These are phyloP conservation scores for Corythornis vintsioides DNA, from an alignment of 2,113 vertebrate genomes.

Conservation along the genomic window DNA sequence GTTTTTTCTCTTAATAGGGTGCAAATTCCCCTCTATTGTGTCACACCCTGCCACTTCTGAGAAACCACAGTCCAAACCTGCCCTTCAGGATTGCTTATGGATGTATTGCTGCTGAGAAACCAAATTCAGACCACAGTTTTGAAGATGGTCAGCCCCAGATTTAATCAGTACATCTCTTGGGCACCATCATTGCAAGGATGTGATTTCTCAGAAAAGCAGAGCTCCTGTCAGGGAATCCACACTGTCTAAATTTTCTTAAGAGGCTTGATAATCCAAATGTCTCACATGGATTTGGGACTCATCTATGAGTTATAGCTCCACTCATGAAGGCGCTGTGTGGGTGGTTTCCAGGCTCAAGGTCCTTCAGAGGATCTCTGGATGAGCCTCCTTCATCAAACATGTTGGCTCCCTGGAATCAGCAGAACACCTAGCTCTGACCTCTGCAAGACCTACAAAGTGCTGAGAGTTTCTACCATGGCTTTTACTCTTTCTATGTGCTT, in stretches of 20 bases:
- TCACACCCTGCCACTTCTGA: neutral
- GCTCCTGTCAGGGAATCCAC: neutral
- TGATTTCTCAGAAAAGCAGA: neutral
- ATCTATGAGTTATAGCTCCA: neutral
- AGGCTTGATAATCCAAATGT: neutral
- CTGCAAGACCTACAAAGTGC: neutral
- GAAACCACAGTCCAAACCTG: neutral
- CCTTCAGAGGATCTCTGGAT: neutral
- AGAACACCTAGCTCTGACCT: neutral
- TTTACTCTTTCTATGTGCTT: neutral
- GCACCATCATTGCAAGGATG: neutral
- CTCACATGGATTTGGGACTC: neutral
- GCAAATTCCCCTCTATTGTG: conserved; percentile 12
- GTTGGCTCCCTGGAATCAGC: neutral
- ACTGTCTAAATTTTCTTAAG: neutral
- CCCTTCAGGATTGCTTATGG: neutral
- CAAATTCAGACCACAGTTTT: neutral
- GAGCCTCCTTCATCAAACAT: rapidly evolving
- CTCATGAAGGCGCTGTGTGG: neutral
- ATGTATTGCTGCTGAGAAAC: neutral
- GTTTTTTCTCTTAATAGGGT: neutral
- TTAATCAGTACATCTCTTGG: neutral
- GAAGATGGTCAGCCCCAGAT: neutral
- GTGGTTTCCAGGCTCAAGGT: neutral
- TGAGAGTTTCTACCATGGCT: neutral